phyloP scores from a whole-genome alignment of 1,140 invertebrate species.

The Zaprionus nigranus region DNA sequence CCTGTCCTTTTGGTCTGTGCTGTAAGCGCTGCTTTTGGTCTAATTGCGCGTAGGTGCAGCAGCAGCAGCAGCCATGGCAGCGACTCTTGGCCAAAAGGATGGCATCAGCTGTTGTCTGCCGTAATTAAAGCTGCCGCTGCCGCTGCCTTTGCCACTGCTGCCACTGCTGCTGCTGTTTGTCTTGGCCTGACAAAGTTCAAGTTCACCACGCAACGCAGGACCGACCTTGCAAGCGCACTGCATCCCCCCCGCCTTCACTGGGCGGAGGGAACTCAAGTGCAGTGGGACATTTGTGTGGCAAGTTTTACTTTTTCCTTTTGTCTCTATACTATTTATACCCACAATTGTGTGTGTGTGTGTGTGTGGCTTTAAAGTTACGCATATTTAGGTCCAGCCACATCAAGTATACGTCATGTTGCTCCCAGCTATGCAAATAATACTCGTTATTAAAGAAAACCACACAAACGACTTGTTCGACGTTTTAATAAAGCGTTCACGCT shows the following conservation, averaged over 20 bases:
- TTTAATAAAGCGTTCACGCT: constrained; percentile 43
- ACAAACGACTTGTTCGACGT: constrained; percentile 22
- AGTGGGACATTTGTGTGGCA: constrained; percentile 23
- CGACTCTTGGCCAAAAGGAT: constrained; percentile 32
- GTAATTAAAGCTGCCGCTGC: constrained; percentile 49
- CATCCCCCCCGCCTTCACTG: neutral
- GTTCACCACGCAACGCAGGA: constrained; percentile 32
- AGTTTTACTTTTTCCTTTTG: neutral
- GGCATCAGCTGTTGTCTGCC: constrained; percentile 54
- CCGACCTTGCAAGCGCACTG: constrained; percentile 1
- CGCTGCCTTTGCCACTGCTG: constrained; percentile 14
- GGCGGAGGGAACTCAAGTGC: constrained; percentile 27
- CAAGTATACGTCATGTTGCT: constrained; percentile 59
- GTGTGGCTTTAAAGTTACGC: constrained; percentile 25
- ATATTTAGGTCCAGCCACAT: constrained; percentile 28
- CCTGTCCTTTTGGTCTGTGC: neutral
- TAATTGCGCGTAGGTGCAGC: constrained; percentile 49
- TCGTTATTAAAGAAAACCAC: constrained; percentile 45
- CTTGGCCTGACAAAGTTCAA: constrained; percentile 60
- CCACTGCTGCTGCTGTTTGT: constrained; percentile 34
- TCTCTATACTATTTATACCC: constrained; percentile 23
- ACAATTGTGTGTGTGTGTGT: neutral
- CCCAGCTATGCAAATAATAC: constrained; percentile 49
- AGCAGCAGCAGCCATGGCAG: neutral
- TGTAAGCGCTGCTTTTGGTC: constrained; percentile 27